phyloP scores from a whole-genome alignment of 2,888 invertebrate species.

The Schizaphis graminum region DNA sequence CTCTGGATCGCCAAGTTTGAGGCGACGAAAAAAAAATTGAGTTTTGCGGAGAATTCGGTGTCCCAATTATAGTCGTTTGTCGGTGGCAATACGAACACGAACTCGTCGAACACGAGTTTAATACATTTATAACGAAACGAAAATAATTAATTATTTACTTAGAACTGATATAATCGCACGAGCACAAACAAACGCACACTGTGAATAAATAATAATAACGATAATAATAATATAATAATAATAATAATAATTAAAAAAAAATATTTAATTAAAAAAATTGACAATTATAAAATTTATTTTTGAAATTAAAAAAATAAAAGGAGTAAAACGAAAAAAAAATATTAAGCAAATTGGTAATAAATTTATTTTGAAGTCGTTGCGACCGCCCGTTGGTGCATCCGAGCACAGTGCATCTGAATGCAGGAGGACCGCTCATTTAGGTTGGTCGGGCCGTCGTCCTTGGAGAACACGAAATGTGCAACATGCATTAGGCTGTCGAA shows the following conservation, averaged over 20 bases:
- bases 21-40: constrained; percentile 4
- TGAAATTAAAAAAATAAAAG: not conserved
- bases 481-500: constrained; percentile 67
- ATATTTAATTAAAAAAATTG: not conserved
- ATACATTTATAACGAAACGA: not conserved
- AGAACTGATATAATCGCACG: constrained; percentile 26
- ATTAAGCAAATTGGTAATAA: constrained; percentile 31
- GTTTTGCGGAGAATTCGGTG: not conserved
- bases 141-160: not conserved
- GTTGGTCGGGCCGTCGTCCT: constrained; percentile 66
- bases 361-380: constrained; percentile 55
- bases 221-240: not conserved
- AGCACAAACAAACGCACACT: constrained; percentile 44
- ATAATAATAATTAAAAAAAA: constrained; percentile 8
- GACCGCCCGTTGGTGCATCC: constrained; percentile 66
- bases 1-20: not conserved
- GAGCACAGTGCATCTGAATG: constrained; percentile 66
- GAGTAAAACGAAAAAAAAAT: constrained; percentile 1
- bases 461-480: constrained; percentile 67
- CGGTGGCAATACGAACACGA: not conserved
- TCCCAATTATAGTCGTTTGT: not conserved
- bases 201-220: not conserved
- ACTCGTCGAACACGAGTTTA: not conserved
- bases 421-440: constrained; percentile 66
- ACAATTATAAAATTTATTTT: constrained; percentile 17